Evolutionary conservation across 2,888 invertebrate species (phyloP).

Genomic region (Tipula confusa): DNA sequence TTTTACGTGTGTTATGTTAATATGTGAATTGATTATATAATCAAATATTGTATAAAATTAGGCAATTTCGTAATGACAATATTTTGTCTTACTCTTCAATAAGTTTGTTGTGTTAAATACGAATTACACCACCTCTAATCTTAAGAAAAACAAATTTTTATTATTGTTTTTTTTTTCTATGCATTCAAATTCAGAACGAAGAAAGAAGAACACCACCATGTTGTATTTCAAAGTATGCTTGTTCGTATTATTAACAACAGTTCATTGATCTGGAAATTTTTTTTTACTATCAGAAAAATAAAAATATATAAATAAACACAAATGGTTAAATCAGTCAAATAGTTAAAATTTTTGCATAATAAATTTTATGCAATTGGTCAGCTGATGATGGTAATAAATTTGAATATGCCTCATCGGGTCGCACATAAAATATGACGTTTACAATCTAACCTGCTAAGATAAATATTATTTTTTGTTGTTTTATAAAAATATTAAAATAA

Average conservation of each 20-base stretch:
- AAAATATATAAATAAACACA: not conserved
- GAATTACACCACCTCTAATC: not conserved
- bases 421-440: not conserved
- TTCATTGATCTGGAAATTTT: not conserved
- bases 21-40: no score
- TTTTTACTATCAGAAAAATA: not conserved
- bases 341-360: not conserved
- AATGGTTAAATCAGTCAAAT: not conserved
- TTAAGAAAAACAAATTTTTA: not conserved
- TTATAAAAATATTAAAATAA: not conserved
- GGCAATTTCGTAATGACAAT: not conserved
- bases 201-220: not conserved
- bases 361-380: not conserved
- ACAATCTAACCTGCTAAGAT: not conserved
- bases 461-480: not conserved
- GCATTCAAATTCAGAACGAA: not conserved
- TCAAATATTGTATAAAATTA: no score
- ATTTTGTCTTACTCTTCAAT: not conserved
- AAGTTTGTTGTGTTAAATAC: not conserved
- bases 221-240: not conserved
- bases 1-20: no score
- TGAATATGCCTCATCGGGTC: not conserved
- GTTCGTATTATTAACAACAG: not conserved
- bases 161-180: not conserved
- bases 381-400: not conserved